Evolutionary conservation across 2,113 vertebrate species (phyloP).

Genomic region (Xerus inauris): DNA sequence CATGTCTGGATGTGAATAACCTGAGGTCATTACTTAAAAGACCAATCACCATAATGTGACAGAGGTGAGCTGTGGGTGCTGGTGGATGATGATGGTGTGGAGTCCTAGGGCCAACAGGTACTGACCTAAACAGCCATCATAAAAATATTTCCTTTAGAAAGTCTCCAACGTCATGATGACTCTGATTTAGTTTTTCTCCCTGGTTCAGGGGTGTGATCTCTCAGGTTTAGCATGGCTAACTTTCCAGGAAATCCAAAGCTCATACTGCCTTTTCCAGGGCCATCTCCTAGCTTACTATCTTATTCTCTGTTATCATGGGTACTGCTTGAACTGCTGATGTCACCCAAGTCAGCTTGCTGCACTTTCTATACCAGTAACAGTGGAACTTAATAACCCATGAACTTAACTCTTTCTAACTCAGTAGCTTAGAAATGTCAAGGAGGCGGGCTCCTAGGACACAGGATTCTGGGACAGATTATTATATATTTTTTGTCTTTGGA

Average conservation of each 20-base stretch:
- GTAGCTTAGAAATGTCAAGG: not conserved
- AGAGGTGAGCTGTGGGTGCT: not conserved
- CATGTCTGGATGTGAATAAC: not conserved
- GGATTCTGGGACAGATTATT: not conserved
- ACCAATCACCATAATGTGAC: not conserved
- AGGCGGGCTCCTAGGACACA: not conserved
- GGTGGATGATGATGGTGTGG: fast-evolving
- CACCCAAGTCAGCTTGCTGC: not conserved
- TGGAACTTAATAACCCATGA: not conserved
- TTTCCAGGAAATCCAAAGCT: not conserved
- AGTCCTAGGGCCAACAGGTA: not conserved
- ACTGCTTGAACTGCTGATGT: not conserved
- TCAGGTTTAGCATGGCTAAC: not conserved
- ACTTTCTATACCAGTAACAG: not conserved
- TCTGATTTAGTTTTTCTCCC: not conserved
- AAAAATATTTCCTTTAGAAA: not conserved
- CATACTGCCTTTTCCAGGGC: not conserved
- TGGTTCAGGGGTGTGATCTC: not conserved
- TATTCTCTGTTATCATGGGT: not conserved
- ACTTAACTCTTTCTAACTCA: not conserved
- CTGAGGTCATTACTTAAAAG: not conserved
- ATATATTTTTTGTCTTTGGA: not conserved
- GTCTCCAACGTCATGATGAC: not conserved
- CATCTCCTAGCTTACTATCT: not conserved
- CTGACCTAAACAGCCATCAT: not conserved